These are phyloP conservation scores for Hiodon tergisus DNA, from an alignment of 2,113 vertebrate genomes.

Conservation along the genomic window DNA sequence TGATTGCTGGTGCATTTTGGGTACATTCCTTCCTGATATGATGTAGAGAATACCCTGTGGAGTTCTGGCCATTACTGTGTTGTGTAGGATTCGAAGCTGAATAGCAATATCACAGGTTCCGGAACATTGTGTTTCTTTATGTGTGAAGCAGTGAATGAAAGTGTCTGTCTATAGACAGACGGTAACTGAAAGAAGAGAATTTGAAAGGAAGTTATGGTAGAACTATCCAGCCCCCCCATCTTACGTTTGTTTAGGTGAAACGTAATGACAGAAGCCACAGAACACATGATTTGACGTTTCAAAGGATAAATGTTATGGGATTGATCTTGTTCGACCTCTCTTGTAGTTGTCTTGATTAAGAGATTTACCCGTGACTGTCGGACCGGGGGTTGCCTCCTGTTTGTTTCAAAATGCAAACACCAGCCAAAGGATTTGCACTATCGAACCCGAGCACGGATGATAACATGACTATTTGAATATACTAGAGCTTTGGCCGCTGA, in stretches of 20 bases:
- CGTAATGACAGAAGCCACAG: background rate
- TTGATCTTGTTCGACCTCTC: background rate
- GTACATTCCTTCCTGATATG: too few relatives aligned
- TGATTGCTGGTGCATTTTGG: too few relatives aligned
- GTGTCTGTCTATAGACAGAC: background rate
- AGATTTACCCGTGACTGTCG: background rate
- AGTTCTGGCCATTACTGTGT: background rate
- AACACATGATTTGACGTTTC: background rate
- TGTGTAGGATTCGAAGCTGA: background rate
- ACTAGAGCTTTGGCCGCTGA: too few relatives aligned
- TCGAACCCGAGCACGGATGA: background rate
- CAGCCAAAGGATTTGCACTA: background rate
- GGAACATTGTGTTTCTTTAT: background rate
- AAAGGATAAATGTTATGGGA: background rate
- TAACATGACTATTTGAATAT: background rate
- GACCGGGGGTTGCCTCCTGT: background rate
- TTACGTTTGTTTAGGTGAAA: too few relatives aligned
- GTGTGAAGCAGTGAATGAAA: background rate
- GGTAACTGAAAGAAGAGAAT: background rate
- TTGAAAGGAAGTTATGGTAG: background rate
- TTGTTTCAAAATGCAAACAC: background rate
- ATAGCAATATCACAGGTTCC: background rate
- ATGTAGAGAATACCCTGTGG: too few relatives aligned
- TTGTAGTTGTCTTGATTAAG: background rate
- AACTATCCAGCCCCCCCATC: too few relatives aligned